A percentile compares a stretch with the other conserved stretches of the same genome.
Evolutionary conservation across 2,113 vertebrate species (phyloP).

Genomic region (Mugil cephalus): DNA sequence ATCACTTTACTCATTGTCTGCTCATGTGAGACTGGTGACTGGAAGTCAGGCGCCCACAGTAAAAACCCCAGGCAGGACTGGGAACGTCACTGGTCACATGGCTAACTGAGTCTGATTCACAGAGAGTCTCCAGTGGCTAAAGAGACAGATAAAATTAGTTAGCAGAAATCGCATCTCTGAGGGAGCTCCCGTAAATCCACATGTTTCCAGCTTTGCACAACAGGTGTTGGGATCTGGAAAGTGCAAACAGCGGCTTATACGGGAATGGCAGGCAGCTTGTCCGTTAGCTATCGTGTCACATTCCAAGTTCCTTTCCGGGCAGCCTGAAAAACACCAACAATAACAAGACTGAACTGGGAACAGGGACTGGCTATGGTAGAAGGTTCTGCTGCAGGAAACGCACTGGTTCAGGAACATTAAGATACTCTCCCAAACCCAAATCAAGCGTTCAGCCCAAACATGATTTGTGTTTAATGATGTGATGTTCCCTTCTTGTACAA

Average conservation of each 20-base stretch:
- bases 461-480: background rate
- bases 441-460: conserved; percentile 17
- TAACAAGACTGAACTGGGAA: conserved; percentile 19
- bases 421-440: conserved; percentile 7
- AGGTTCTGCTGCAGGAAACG: conserved; percentile 5
- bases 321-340: conserved; percentile 29
- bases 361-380: background rate
- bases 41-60: conserved; percentile 29
- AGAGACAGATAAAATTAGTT: conserved; percentile 21
- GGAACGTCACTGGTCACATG: conserved; percentile 18
- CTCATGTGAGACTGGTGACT: conserved; percentile 16
- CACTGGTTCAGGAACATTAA: background rate
- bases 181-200: conserved; percentile 22
- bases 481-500: conserved; percentile 45
- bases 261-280: conserved; percentile 32
- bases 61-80: conserved; percentile 15
- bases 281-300: background rate
- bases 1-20: conserved; percentile 6
- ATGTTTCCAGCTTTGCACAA: conserved; percentile 30
- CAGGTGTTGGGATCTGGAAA: conserved; percentile 49
- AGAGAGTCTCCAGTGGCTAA: conserved; percentile 16
- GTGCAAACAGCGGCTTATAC: conserved; percentile 14
- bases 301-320: conserved; percentile 27
- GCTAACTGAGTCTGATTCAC: conserved; percentile 43
- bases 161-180: conserved; percentile 12